Percentiles rank a stretch among this genome's conserved stretches.
Evolutionary conservation across 2,888 invertebrate species (phyloP).

Genomic region (Tiliacea citrago): DNA sequence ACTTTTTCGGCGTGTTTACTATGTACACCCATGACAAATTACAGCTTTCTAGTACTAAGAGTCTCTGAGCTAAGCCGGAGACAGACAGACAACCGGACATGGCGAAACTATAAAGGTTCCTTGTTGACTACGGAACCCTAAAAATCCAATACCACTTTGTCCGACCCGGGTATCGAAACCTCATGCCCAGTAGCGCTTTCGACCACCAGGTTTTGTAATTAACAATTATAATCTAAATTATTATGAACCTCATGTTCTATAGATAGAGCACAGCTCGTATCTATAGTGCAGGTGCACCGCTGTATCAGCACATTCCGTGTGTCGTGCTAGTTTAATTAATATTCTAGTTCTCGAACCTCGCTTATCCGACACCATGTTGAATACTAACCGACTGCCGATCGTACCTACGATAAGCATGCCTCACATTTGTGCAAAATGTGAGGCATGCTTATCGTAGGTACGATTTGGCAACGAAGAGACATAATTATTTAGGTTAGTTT

Average conservation of each 20-base stretch:
- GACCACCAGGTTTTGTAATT: background rate
- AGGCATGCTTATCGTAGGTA: background rate
- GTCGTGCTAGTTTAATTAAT: constrained; percentile 46
- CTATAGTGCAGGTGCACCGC: constrained; percentile 5
- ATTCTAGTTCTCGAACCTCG: constrained; percentile 24
- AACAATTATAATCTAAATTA: background rate
- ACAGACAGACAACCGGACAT: too few relatives aligned
- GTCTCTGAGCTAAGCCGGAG: too few relatives aligned
- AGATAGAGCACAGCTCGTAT: background rate
- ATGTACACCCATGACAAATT: too few relatives aligned
- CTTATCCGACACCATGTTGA: constrained; percentile 43
- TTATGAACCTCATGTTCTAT: background rate
- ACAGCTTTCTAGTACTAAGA: too few relatives aligned
- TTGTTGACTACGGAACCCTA: too few relatives aligned
- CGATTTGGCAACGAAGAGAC: constrained; percentile 5
- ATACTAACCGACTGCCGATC: constrained; percentile 41
- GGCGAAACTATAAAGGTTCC: too few relatives aligned
- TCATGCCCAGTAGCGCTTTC: background rate
- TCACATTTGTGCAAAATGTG: constrained; percentile 15
- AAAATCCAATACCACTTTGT: background rate
- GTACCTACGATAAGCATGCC: background rate
- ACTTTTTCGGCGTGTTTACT: too few relatives aligned
- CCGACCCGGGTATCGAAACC: background rate
- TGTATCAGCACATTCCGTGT: constrained; percentile 17
- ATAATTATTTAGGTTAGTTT: background rate